A percentile compares a stretch with the other conserved stretches of the same genome.
Conservation (phyloP, 1,140 invertebrate genomes). For the Lasioglossum albipes region DNA sequence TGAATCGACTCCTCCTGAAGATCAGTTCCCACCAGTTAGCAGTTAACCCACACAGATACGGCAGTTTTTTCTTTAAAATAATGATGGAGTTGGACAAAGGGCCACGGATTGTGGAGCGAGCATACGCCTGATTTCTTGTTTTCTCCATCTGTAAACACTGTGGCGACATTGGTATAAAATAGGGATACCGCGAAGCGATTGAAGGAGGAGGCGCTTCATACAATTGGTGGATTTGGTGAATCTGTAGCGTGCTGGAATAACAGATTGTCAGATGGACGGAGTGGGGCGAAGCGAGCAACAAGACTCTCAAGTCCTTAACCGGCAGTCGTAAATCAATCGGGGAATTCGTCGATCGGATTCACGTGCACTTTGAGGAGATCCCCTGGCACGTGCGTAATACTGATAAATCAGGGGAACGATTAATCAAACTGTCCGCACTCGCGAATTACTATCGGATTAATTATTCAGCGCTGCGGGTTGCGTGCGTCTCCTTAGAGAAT, state of each 20-base stretch:
- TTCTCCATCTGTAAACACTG: too few relatives aligned
- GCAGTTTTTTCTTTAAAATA: too few relatives aligned
- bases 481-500: conserved; percentile 12
- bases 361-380: conserved; percentile 22
- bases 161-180: too few relatives aligned
- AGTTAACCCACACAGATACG: too few relatives aligned
- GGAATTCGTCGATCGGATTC: conserved; percentile 31
- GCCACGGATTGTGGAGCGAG: too few relatives aligned
- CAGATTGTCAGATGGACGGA: not conserved
- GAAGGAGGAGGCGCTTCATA: too few relatives aligned
- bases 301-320: conserved; percentile 19
- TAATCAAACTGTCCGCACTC: conserved; percentile 26
- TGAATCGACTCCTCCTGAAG: too few relatives aligned
- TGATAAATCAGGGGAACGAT: conserved; percentile 20
- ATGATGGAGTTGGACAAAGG: too few relatives aligned
- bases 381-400: conserved; percentile 37
- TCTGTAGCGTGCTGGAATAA: not conserved
- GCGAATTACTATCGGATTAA: conserved; percentile 36
- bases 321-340: conserved; percentile 36
- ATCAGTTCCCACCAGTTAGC: too few relatives aligned
- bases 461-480: conserved; percentile 4
- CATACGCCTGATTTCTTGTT: too few relatives aligned
- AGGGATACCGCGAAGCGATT: too few relatives aligned
- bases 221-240: not conserved
- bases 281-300: not conserved